A percentile compares a stretch with the other conserved stretches of the same genome.
phyloP scores from a whole-genome alignment of 2,113 vertebrate genomes.

The Clarias batrachus region DNA sequence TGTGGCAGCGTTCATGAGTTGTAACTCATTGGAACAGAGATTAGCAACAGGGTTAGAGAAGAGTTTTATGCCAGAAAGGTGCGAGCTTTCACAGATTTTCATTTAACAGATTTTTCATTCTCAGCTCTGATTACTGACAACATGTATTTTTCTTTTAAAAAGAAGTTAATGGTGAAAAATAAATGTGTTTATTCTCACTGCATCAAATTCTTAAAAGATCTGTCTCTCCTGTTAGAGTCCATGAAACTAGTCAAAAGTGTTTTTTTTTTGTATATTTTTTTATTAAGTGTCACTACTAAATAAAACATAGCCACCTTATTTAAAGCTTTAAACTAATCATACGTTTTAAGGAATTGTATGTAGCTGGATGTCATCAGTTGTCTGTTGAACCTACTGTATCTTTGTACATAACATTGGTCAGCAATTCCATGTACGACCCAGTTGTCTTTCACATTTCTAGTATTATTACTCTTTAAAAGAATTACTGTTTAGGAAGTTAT shows the following conservation, averaged over 20 bases:
- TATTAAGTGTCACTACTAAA: neutral
- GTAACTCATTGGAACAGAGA: neutral
- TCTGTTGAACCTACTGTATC: neutral
- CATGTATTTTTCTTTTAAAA: neutral
- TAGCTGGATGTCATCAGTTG: neutral
- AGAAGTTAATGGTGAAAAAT: neutral
- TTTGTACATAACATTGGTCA: neutral
- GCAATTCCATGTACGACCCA: neutral
- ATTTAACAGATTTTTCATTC: neutral
- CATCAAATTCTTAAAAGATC: neutral
- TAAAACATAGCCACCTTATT: neutral
- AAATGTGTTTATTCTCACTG: neutral
- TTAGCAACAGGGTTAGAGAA: neutral
- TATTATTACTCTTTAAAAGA: neutral
- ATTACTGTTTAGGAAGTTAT: too few relatives aligned
- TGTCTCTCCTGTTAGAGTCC: neutral
- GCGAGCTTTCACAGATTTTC: neutral
- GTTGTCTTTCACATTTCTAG: neutral
- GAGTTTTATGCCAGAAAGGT: neutral
- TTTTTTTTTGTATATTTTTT: too few relatives aligned
- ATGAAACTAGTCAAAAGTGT: neutral
- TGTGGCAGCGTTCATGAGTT: too few relatives aligned
- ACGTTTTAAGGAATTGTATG: neutral
- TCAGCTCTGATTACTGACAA: neutral
- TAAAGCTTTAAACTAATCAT: neutral